Evolutionary conservation across 2,113 vertebrate species (phyloP).

Genomic region (Peromyscus leucopus): DNA sequence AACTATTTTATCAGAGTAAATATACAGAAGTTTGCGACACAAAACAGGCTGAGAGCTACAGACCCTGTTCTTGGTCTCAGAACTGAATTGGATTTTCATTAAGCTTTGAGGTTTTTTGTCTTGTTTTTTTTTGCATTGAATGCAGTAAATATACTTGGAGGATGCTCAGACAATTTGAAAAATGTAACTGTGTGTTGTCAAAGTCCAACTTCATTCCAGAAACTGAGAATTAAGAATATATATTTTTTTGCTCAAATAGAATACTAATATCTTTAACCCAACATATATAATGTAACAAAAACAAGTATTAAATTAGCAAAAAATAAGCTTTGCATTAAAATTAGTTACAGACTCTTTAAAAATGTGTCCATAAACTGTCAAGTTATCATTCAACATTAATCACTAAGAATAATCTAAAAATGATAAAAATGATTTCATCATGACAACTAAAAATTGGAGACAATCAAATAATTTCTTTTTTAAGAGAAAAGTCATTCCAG

Average conservation of each 20-base stretch:
- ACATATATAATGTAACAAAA: constrained; percentile 66
- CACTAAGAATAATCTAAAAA: constrained; percentile 29
- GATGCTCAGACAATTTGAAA: constrained; percentile 63
- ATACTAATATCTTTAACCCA: constrained; percentile 68
- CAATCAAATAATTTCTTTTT: constrained; percentile 58
- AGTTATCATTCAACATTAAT: constrained; percentile 69
- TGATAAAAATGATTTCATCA: constrained; percentile 61
- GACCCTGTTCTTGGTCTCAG: constrained; percentile 17
- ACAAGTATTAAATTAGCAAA: constrained; percentile 49
- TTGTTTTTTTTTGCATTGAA: constrained; percentile 34
- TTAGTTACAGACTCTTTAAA: constrained; percentile 70
- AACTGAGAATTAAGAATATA: constrained; percentile 45
- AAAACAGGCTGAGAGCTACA: background rate
- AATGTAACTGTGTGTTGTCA: constrained; percentile 61
- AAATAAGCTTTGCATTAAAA: constrained; percentile 63
- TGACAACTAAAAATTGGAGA: constrained; percentile 61
- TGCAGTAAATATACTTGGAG: constrained; percentile 58
- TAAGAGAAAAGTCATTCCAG: constrained; percentile 44
- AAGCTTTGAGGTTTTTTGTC: constrained; percentile 13
- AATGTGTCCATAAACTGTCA: constrained; percentile 65
- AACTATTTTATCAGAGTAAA: background rate
- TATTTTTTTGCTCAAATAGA: constrained; percentile 55
- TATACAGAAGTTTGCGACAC: background rate
- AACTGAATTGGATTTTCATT: constrained; percentile 55
- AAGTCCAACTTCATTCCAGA: constrained; percentile 46